These are phyloP conservation scores for Heliornis fulica DNA, from an alignment of 2,113 vertebrate species.

Conservation along the genomic window DNA sequence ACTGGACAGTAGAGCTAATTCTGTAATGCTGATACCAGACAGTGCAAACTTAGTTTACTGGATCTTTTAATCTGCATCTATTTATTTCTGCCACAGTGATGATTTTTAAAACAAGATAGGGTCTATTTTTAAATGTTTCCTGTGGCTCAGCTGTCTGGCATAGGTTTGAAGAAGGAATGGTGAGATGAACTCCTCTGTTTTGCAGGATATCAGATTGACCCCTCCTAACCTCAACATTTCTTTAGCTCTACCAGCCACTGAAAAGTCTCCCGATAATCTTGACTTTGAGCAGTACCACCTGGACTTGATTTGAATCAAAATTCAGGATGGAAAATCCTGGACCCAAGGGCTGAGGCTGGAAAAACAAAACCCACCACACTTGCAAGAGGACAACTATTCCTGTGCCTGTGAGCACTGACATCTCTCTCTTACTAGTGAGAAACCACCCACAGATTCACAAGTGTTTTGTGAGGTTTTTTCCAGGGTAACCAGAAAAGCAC, in stretches of 20 bases:
- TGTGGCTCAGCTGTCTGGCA: background rate
- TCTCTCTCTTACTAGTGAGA: slow-evolving; percentile 17
- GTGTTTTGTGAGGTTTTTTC: background rate
- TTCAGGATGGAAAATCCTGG: background rate
- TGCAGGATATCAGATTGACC: background rate
- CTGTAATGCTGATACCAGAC: background rate
- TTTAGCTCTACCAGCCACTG: background rate
- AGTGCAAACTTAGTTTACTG: background rate
- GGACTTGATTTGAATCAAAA: slow-evolving; percentile 19
- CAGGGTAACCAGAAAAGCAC: slow-evolving; percentile 31
- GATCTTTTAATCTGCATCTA: background rate
- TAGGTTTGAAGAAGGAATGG: background rate
- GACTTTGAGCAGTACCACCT: background rate
- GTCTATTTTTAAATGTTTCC: background rate
- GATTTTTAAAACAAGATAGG: background rate
- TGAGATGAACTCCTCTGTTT: background rate
- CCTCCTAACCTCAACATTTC: background rate
- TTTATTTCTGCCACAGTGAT: background rate
- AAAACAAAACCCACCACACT: background rate
- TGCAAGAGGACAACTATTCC: background rate
- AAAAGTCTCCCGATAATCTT: background rate
- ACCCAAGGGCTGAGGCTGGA: background rate
- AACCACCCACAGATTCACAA: slow-evolving; percentile 22
- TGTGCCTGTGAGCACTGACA: background rate
- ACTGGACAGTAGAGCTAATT: background rate